These are phyloP conservation scores for Rhynchomys soricoides DNA, from an alignment of 2,113 vertebrate genomes.

Conservation along the genomic window DNA sequence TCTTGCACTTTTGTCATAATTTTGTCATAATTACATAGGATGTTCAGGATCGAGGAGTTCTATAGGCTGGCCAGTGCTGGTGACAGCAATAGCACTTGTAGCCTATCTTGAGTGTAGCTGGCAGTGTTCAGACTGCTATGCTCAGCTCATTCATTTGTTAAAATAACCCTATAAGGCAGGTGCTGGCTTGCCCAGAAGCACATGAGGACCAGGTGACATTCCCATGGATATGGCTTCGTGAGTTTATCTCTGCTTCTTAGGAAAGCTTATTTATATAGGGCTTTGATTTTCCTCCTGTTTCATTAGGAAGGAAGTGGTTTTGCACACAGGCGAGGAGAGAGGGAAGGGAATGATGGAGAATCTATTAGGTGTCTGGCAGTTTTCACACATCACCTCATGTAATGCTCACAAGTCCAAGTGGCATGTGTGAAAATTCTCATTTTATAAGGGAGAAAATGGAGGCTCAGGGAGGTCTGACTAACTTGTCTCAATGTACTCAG, in stretches of 20 bases:
- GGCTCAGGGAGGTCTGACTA: not conserved
- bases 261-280: not conserved
- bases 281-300: not conserved
- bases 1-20: not conserved
- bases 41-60: conserved; percentile 1
- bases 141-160: not conserved
- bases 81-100: not conserved
- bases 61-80: not conserved
- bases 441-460: not conserved
- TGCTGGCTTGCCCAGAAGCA: not conserved
- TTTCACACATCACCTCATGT: not conserved
- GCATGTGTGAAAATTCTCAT: not conserved
- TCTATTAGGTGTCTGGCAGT: not conserved
- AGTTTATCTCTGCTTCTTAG: not conserved
- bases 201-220: not conserved
- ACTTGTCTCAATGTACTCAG: not conserved
- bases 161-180: not conserved
- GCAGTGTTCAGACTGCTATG: not conserved
- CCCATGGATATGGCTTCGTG: not conserved
- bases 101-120: not conserved
- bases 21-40: not conserved
- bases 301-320: conserved; percentile 35
- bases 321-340: not conserved
- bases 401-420: not conserved
- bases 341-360: not conserved